Evolutionary conservation across 1,140 invertebrate species (phyloP).

Genomic region (Euwallacea fornicatus): DNA sequence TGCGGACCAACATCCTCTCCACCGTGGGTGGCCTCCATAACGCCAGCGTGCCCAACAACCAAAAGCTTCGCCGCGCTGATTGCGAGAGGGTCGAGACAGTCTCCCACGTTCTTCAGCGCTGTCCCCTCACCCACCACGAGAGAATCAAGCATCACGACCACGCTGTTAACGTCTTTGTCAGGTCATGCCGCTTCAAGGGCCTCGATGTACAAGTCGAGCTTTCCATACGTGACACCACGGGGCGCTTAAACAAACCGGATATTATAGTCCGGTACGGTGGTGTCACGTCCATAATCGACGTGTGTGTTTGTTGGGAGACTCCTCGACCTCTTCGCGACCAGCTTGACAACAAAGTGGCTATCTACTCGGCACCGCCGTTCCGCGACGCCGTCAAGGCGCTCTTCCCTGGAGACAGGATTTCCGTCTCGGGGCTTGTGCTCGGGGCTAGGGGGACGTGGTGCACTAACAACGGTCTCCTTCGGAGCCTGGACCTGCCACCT

Average conservation of each 20-base stretch:
- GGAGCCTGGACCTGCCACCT: too few species aligned
- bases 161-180: conserved; percentile 20
- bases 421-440: background rate
- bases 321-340: background rate
- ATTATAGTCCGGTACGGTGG: too few species aligned
- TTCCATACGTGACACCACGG: conserved; percentile 11
- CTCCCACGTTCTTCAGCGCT: conserved; percentile 35
- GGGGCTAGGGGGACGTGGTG: background rate
- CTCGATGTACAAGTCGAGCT: too few species aligned
- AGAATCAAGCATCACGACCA: conserved; percentile 35
- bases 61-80: conserved; percentile 7
- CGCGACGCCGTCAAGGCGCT: background rate
- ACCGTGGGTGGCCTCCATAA: conserved; percentile 18
- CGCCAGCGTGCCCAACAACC: too few species aligned
- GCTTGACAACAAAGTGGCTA: background rate
- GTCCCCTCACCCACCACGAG: conserved; percentile 3
- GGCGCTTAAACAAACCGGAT: background rate
- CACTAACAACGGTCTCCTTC: conserved; percentile 4
- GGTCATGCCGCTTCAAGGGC: background rate
- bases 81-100: conserved; percentile 29
- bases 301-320: background rate
- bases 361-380: background rate
- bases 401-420: background rate
- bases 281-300: background rate
- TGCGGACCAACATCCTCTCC: conserved; percentile 24